Evolutionary conservation across 2,113 vertebrate species (phyloP).

Genomic region (Rafetus swinhoei): DNA sequence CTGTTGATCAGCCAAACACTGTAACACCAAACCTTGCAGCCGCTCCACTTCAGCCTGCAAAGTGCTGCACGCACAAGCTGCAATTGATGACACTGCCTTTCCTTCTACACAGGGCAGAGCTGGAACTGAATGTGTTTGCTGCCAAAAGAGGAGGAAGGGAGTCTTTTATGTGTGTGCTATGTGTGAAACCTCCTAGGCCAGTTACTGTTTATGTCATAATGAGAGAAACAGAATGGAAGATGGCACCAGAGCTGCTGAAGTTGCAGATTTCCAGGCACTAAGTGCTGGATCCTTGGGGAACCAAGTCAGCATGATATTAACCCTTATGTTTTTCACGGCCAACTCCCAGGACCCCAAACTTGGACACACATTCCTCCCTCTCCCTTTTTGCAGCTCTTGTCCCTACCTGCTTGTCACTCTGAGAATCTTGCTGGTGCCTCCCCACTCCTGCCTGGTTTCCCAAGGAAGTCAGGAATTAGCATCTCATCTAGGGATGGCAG

Average conservation of each 20-base stretch:
- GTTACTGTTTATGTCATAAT: not conserved
- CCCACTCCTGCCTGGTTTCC: not conserved
- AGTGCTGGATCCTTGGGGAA: not conserved
- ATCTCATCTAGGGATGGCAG: not conserved
- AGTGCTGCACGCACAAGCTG: slow-evolving; percentile 72
- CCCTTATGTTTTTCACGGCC: not conserved
- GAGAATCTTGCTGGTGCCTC: not conserved
- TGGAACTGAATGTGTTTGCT: slow-evolving; percentile 80
- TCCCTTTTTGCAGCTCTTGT: not conserved
- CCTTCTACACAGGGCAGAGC: slow-evolving; percentile 56
- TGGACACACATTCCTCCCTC: not conserved
- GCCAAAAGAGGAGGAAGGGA: not conserved
- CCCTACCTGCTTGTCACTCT: not conserved
- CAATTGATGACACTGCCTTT: slow-evolving; percentile 34
- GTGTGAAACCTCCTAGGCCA: not conserved
- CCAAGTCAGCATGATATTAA: not conserved
- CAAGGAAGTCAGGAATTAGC: not conserved
- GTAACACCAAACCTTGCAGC: slow-evolving; percentile 75
- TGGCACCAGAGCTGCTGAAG: not conserved
- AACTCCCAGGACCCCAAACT: not conserved
- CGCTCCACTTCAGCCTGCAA: slow-evolving; percentile 73
- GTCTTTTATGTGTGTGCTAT: not conserved
- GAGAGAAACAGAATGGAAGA: not conserved
- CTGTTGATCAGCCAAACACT: slow-evolving; percentile 82
- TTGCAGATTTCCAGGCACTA: accelerated